A percentile compares a stretch with the other conserved stretches of the same genome.
Conservation (phyloP, 2,888 invertebrate genomes). For the Agrotis ipsilon region DNA sequence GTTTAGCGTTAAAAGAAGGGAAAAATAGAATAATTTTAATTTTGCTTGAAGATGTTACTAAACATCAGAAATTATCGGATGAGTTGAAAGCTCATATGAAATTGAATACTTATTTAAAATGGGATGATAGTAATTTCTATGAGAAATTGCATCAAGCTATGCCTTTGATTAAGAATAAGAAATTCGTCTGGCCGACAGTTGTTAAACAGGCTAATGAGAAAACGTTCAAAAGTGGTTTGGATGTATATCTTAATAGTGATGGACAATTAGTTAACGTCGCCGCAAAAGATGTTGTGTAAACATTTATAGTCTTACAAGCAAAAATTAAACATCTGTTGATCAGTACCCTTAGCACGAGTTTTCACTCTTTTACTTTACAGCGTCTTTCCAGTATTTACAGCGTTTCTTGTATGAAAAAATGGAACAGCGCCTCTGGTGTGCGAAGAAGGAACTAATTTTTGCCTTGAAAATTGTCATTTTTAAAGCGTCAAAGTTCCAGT, state of each 20-base stretch:
- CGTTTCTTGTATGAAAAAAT: too few relatives aligned
- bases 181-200: conserved; percentile 31
- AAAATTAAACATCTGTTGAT: too few relatives aligned
- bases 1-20: conserved; percentile 74
- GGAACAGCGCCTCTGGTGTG: too few relatives aligned
- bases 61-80: conserved; percentile 82
- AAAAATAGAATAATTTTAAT: conserved; percentile 94
- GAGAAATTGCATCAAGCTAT: conserved; percentile 94
- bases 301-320: too few relatives aligned
- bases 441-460: too few relatives aligned
- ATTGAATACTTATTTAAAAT: conserved; percentile 95
- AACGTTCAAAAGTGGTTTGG: conserved; percentile 4
- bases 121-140: conserved; percentile 96
- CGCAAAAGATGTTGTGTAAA: conserved; percentile 29
- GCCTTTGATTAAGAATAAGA: conserved; percentile 72
- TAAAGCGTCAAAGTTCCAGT: too few relatives aligned
- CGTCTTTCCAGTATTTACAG: too few relatives aligned
- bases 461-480: too few relatives aligned
- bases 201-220: conserved; percentile 29
- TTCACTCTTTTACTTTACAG: too few relatives aligned
- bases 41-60: conserved; percentile 88
- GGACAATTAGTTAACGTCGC: conserved; percentile 50
- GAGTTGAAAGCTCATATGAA: conserved; percentile 92
- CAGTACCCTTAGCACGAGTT: too few relatives aligned
- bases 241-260: conserved; percentile 50